phyloP scores from a whole-genome alignment of 2,797 vertebrate genomes.

The Parotocinclus haroldoi region DNA sequence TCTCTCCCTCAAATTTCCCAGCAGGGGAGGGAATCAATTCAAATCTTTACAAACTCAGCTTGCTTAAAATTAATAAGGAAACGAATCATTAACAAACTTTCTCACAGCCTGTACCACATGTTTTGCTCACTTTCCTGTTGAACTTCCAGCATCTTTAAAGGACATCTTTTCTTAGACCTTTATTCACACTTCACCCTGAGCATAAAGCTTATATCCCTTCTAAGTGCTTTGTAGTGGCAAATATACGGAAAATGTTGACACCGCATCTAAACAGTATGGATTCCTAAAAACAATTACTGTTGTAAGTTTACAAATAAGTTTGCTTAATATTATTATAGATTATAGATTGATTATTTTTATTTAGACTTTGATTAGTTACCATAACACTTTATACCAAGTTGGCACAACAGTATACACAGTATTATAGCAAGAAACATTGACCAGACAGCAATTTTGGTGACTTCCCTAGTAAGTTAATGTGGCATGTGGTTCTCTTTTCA shows the following conservation, averaged over 20 bases:
- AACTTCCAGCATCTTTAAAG: background rate
- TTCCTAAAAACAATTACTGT: no score
- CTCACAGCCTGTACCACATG: conserved; percentile 16
- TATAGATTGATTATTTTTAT: no score
- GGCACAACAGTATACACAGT: no score
- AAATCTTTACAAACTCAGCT: conserved; percentile 38
- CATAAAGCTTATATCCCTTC: background rate
- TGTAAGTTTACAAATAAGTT: no score
- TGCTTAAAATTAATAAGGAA: conserved; percentile 37
- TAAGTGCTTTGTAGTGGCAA: background rate
- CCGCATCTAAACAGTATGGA: no score
- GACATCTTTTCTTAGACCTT: background rate
- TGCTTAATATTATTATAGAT: no score
- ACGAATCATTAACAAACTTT: conserved; percentile 32
- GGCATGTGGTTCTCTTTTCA: no score
- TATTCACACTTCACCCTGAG: background rate
- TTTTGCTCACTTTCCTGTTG: background rate
- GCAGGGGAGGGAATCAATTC: conserved; percentile 18
- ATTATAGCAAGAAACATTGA: no score
- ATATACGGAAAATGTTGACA: background rate
- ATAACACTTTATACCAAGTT: no score
- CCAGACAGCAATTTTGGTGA: no score
- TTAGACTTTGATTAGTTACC: no score
- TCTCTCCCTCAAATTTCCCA: conserved; percentile 3
- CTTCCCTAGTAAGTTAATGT: no score